phyloP scores from a whole-genome alignment of 2,113 vertebrate species.

The Mionectes macconnelli region DNA sequence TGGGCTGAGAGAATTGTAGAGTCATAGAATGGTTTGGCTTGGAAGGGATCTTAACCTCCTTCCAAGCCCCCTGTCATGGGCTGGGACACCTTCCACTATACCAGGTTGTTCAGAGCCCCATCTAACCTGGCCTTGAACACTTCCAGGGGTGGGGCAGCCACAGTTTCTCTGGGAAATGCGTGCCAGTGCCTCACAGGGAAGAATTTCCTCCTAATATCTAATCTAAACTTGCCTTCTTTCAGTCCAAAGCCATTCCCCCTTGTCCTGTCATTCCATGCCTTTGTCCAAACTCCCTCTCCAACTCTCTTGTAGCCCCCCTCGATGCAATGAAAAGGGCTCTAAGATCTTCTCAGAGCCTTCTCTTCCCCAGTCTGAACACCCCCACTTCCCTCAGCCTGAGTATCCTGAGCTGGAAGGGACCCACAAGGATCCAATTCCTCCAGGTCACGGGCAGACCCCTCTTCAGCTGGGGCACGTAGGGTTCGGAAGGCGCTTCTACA shows the following conservation, averaged over 20 bases:
- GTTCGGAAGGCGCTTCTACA: background rate
- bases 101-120: background rate
- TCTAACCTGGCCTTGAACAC: background rate
- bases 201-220: background rate
- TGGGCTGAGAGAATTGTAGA: background rate
- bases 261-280: background rate
- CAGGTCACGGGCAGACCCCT: background rate
- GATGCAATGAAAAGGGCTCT: background rate
- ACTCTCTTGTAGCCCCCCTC: background rate
- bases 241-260: background rate
- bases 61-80: background rate
- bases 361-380: background rate
- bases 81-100: background rate
- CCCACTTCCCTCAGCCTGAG: background rate
- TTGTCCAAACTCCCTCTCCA: background rate
- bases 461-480: background rate
- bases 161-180: background rate
- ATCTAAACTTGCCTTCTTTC: background rate
- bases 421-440: background rate
- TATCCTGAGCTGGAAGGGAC: background rate
- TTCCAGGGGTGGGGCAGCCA: background rate
- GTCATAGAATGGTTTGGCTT: background rate
- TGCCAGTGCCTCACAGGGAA: background rate
- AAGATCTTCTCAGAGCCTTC: background rate
- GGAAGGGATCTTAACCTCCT: background rate